Conservation (phyloP, 2,113 vertebrate genomes). For the Pelecanus crispus region DNA sequence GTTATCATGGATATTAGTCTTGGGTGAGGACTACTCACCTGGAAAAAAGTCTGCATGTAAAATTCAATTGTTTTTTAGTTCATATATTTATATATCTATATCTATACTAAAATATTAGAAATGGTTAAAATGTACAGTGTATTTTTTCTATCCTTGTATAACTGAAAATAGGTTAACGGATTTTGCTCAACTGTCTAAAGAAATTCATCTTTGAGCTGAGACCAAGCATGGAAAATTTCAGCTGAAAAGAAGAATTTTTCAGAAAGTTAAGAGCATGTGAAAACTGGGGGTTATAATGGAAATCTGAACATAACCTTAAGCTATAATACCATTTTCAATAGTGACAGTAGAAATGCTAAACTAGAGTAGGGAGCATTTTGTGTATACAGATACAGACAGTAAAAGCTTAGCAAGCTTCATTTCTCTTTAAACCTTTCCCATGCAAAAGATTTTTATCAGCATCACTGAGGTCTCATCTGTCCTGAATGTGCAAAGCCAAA, state of each 20-base stretch:
- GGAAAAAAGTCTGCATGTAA: slow-evolving; percentile 6
- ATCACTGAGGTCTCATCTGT: slow-evolving; percentile 7
- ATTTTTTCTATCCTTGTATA: slow-evolving; percentile 5
- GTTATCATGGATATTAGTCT: not conserved
- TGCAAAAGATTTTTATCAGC: slow-evolving; percentile 18
- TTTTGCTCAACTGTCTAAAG: slow-evolving; percentile 55
- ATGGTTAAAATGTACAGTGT: not conserved
- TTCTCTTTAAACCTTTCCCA: slow-evolving; percentile 20
- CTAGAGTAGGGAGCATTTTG: not conserved
- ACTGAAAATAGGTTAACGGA: slow-evolving; percentile 37
- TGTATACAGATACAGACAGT: not conserved
- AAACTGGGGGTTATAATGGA: slow-evolving; percentile 50
- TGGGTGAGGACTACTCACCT: not conserved
- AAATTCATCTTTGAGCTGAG: slow-evolving; percentile 54
- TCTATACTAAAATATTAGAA: slow-evolving; percentile 2
- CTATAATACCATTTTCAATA: slow-evolving; percentile 38
- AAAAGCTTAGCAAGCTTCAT: not conserved
- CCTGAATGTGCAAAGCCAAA: not conserved
- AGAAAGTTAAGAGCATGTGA: slow-evolving; percentile 49
- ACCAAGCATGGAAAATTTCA: slow-evolving; percentile 57
- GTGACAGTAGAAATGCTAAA: slow-evolving; percentile 1
- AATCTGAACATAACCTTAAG: slow-evolving; percentile 53
- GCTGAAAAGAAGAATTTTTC: slow-evolving; percentile 51
- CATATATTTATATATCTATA: not conserved
- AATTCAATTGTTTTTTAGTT: slow-evolving; percentile 7